These are phyloP conservation scores for Parotocinclus haroldoi DNA, from an alignment of 2,797 vertebrate genomes.

Conservation along the genomic window DNA sequence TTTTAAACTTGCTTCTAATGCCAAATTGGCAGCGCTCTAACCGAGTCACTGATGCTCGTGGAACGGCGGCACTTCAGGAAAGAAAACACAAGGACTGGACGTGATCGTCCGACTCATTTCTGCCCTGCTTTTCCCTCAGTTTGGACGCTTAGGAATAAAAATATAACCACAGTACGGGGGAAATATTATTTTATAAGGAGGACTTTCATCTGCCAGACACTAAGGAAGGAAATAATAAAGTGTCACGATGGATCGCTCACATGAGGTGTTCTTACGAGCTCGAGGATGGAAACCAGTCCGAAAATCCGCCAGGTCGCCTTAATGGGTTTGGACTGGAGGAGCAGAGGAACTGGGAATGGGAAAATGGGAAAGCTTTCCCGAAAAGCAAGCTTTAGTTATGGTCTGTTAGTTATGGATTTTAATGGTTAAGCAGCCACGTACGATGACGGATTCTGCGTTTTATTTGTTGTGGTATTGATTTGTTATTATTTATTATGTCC, in stretches of 20 bases:
- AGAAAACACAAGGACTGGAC: conserved; percentile 59
- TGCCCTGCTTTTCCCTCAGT: conserved; percentile 41
- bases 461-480: too few species aligned
- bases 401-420: too few species aligned
- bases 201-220: conserved; percentile 61
- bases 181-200: conserved; percentile 65
- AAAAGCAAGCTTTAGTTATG: too few species aligned
- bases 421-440: too few species aligned
- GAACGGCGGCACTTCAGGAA: conserved; percentile 41
- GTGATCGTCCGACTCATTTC: conserved; percentile 62
- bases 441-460: too few species aligned
- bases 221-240: conserved; percentile 62
- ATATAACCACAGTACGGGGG: conserved; percentile 66
- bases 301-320: conserved; percentile 70
- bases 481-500: too few species aligned
- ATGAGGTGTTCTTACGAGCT: conserved; percentile 26
- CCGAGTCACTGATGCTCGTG: conserved; percentile 61
- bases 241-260: conserved; percentile 62
- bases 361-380: not conserved
- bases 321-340: conserved; percentile 74
- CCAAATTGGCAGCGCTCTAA: conserved; percentile 56
- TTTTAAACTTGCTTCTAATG: conserved; percentile 30
- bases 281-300: conserved; percentile 71
- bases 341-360: conserved; percentile 37
- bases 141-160: conserved; percentile 65